Conservation (phyloP, 2,113 vertebrate genomes). For the Diglossa brunneiventris region DNA sequence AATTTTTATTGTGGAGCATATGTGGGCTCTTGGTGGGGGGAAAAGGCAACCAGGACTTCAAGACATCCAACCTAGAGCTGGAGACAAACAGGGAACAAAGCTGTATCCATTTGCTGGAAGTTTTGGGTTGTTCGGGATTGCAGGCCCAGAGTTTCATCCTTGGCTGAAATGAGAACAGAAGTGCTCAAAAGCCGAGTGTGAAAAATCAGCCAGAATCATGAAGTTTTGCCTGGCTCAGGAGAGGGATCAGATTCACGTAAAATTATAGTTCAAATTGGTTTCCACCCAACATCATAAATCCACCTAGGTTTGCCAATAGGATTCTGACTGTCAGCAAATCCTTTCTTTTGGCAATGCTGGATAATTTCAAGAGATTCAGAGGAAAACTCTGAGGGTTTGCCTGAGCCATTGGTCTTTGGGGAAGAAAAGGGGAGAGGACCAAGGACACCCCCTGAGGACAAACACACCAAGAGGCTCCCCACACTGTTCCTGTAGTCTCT, state of each 20-base stretch:
- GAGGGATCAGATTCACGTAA: slow-evolving; percentile 50
- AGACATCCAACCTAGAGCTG: not conserved
- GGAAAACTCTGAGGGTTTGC: not conserved
- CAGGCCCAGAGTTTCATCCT: not conserved
- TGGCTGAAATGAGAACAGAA: not conserved
- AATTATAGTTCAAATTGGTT: slow-evolving; percentile 61
- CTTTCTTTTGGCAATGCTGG: slow-evolving; percentile 35
- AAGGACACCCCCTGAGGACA: not conserved
- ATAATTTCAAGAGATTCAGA: slow-evolving; percentile 33
- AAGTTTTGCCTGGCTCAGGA: slow-evolving; percentile 60
- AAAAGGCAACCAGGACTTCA: not conserved
- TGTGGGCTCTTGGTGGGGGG: not conserved
- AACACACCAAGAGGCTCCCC: not conserved
- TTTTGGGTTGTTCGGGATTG: not conserved
- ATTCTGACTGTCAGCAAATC: slow-evolving; percentile 65
- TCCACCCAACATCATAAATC: slow-evolving; percentile 64
- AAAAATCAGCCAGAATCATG: slow-evolving; percentile 55
- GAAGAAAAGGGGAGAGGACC: not conserved
- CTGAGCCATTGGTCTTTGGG: not conserved
- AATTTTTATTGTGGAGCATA: not conserved
- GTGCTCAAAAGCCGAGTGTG: not conserved
- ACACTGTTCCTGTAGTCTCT: not conserved
- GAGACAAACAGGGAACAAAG: not conserved
- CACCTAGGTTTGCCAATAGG: slow-evolving; percentile 60
- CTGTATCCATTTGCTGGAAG: not conserved